phyloP scores from a whole-genome alignment of 2,888 invertebrate species.

The Dicyrtomina minuta region DNA sequence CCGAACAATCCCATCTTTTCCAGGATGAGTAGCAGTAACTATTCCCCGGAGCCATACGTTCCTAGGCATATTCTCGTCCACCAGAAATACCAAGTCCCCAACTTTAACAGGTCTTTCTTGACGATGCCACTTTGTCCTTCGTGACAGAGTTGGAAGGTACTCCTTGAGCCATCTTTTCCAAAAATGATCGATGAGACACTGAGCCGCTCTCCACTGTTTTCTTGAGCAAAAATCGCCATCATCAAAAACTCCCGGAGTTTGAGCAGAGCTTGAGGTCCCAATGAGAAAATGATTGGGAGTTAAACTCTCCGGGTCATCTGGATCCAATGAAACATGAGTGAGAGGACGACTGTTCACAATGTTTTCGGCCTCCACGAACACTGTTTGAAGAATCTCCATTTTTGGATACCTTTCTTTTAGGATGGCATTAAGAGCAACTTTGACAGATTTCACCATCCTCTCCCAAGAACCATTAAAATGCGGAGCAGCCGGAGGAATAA shows the following conservation, averaged over 20 bases:
- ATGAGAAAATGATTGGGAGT: constrained; percentile 55
- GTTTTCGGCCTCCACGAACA: constrained; percentile 31
- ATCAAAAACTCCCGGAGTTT: constrained; percentile 31
- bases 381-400: constrained; percentile 30
- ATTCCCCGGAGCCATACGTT: background rate
- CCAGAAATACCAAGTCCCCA: background rate
- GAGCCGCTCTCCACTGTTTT: constrained; percentile 5
- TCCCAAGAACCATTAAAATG: constrained; percentile 31
- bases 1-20: background rate
- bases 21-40: background rate
- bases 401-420: constrained; percentile 23
- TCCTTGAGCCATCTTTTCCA: constrained; percentile 6
- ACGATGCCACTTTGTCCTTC: background rate
- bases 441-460: constrained; percentile 23
- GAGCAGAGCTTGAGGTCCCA: constrained; percentile 42
- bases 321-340: constrained; percentile 49
- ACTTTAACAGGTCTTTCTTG: background rate
- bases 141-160: background rate
- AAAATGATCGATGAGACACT: background rate
- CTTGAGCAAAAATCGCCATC: background rate
- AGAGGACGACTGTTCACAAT: constrained; percentile 54
- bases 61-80: background rate
- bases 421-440: constrained; percentile 14
- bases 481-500: constrained; percentile 14
- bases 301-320: constrained; percentile 48